Conservation (phyloP, 2,113 vertebrate genomes). For the Pelodiscus sinensis region DNA sequence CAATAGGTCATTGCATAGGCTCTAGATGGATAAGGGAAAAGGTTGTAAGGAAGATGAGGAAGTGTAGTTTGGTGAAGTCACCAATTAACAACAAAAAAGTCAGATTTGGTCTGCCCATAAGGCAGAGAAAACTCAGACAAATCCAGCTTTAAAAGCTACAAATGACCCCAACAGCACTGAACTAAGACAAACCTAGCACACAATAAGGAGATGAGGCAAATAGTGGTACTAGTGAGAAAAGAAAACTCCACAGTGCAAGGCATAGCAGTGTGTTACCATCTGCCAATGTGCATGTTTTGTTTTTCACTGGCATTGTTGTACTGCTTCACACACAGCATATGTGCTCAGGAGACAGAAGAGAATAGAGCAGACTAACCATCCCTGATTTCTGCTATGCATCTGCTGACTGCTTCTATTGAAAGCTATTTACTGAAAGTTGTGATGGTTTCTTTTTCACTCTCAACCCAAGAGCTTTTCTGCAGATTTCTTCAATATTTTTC, state of each 20-base stretch:
- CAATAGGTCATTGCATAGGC: not conserved
- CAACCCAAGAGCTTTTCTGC: not conserved
- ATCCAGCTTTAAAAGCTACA: constrained; percentile 48
- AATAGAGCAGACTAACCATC: constrained; percentile 14
- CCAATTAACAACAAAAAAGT: constrained; percentile 28
- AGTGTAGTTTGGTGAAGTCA: constrained; percentile 29
- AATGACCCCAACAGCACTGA: constrained; percentile 33
- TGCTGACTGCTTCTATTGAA: constrained; percentile 44
- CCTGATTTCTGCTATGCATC: constrained; percentile 12
- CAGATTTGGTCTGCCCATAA: constrained; percentile 51
- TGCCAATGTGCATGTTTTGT: constrained; percentile 57
- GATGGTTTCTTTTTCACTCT: not conserved
- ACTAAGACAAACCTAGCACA: constrained; percentile 33
- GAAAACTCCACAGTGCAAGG: constrained; percentile 48
- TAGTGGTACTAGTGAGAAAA: constrained; percentile 36
- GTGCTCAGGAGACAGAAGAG: not conserved
- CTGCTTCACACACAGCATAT: constrained; percentile 1
- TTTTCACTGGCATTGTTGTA: constrained; percentile 48
- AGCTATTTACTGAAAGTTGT: constrained; percentile 4
- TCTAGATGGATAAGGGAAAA: not conserved
- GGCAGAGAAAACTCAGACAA: constrained; percentile 51
- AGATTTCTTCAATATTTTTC: constrained; percentile 19
- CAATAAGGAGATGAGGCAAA: constrained; percentile 58
- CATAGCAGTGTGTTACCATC: constrained; percentile 53
- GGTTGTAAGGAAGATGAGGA: constrained; percentile 40